A percentile compares a stretch with the other conserved stretches of the same genome.
phyloP scores from a whole-genome alignment of 2,797 vertebrate genomes.

The Eulemur coronatus region DNA sequence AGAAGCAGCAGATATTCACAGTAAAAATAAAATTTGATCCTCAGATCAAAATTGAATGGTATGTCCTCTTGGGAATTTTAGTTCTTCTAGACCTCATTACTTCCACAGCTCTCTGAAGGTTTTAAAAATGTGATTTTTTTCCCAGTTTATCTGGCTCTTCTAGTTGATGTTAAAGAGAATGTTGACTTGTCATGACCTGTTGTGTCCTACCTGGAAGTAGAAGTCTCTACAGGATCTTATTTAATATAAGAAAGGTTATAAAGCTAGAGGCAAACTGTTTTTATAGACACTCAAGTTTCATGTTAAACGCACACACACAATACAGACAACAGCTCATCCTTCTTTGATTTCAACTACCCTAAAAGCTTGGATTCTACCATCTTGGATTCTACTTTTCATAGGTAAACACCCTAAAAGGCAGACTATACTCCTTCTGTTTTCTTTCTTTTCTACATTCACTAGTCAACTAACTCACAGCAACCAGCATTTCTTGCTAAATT shows the following conservation, averaged over 20 bases:
- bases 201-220: background rate
- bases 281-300: background rate
- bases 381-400: background rate
- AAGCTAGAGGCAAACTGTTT: background rate
- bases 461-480: background rate
- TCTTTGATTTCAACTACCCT: background rate
- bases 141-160: background rate
- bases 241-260: background rate
- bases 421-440: background rate
- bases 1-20: constrained; percentile 17
- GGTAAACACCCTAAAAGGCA: background rate
- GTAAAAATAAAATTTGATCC: background rate
- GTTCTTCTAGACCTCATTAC: background rate
- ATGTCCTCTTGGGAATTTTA: background rate
- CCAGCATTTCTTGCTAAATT: background rate
- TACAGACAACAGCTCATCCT: background rate
- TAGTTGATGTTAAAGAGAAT: background rate
- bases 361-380: background rate
- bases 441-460: background rate
- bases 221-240: background rate
- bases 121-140: background rate
- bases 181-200: background rate
- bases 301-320: background rate
- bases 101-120: background rate
- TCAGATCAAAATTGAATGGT: background rate